Evolutionary conservation across 1,140 invertebrate genomes (phyloP), one percentile per base, ranked within the genome.

Genomic region (Aphelinus certus): DNA sequence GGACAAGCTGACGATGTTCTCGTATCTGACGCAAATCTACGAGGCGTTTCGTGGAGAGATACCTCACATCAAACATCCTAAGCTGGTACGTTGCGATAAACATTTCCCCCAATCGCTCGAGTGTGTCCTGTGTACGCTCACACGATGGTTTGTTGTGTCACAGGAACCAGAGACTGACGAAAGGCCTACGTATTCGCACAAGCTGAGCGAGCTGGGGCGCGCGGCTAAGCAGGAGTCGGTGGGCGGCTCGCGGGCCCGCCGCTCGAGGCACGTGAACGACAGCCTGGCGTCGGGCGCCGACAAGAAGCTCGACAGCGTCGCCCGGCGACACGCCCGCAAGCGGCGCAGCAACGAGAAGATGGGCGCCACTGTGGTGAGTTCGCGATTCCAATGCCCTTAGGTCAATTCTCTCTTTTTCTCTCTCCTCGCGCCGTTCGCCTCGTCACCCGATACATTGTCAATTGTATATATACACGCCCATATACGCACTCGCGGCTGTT

Each of bases 1-100:
- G 7, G 95, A 97, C 83, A 93, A 93, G 79, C 88, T 94, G 48
- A 88, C 90, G 2, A 93, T 96, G 91, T 90, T 95, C 56, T 92
- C 93, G 60, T 97, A 97, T 83, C 87, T 97, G 58, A 93, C 94
- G n/a, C 94, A 96, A 89, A 91, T 97, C 77, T 96, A 95, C 84
- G 93, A 96, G 81, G 90, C 91, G 64, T 95, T 96, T 84, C 90
- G 93, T 73, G 93, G 94, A 75, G 94, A 95, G 88, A 95, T 95
- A 80, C 94, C 94, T 9, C 92, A 94, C 80, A 91, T 94, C 63
- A 94, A 94, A 84, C 92, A 94, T 88, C 91, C 91, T 45, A 93
- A 93, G 89, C 87, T 93, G 89, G 92, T 93, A 87, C 90, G 87
- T 86, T 2, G 3, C 7, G 2, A 7, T 7, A n/a, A 64, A 64